Evolutionary conservation across 37 sponge, comb jelly and placozoan species (phyloP), one percentile per base, ranked within the genome.

Genomic region (Ephydatia muelleri): DNA sequence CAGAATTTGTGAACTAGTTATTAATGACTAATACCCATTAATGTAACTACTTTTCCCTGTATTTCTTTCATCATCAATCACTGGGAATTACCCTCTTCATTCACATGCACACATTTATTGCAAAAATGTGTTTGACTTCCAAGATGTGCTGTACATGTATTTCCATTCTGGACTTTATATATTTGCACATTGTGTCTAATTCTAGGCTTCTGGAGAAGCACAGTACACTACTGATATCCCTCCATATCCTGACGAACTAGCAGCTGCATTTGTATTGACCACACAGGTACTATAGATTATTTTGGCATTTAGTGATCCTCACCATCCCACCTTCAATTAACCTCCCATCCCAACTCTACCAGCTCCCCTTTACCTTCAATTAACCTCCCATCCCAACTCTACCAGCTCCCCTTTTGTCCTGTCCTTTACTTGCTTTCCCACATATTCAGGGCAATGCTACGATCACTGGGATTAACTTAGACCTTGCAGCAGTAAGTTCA

Each of bases 191-290:
- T 48, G n/a, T 75, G 14, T 25, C 76, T 83, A 25, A 72, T 83
- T 70, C 1, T 12, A 94, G 89, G 83, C 95, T 11, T 91, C 95
- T 39, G 95, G 95, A 29, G 92, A 94, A 73, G 95, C 95, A 19
- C 67, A 88, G 81, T 94, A 94, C 65, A 85, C 91, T 26, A 88
- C 87, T 77, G 95, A 94, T 34, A 73, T 94, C 0, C 92, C 92
- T 2, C 13, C 48, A 26, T 66, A 48, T 6, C 89, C 95, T 0
- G 73, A 78, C 28, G 83, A 91, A 36, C 71, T 88, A 3, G 81
- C 88, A 32, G 95, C 89, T 30, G 92, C 92, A 1, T 94, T 94
- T 94, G 89, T 94, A 0, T 80, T 91, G 33, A 66, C 92, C 31
- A 85, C 91, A 3, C 72, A 82, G 73, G 95, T 89, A 69, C 69